Base-by-base conservation (phyloP, 1,140 invertebrate genomes). In the Lepidurus couesii region DNA sequence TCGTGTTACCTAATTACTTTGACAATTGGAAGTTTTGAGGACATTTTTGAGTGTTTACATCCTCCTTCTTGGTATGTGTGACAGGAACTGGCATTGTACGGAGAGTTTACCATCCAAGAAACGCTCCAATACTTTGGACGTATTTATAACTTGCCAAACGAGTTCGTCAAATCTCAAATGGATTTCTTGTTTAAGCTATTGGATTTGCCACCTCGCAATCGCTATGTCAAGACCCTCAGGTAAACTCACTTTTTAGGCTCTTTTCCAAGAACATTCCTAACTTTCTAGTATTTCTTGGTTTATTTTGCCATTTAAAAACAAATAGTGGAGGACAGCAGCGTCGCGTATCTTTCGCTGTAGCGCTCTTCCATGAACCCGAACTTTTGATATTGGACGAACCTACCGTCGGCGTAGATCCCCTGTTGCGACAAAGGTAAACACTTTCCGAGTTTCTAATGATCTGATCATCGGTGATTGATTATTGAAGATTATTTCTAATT, bases 91-190 rank as follows among this genome's bases (percentile, higher is more conserved):
- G 96, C 96, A 0, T 86, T 98, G 0, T 98, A 96, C 84, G 93
- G 93, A 1, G 95, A 98, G 85, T 97, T 98, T 85, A 94, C 95
- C 0, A 98, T 98, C 80, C 89, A 90, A 79, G 97, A 98, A 84
- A 98, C 95, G 0, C 92, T 98, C 90, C 91, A 93, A 87, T 98
- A 97, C 84, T 98, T 98, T 85, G 96, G 96, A n/a, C 93, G 94
- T 89, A 92, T 98, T 81, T 95, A 96, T 83, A 93, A 94, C 77
- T 96, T 98, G 94, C 87, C 89, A 81, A 91, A 91, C 5, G 84
- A 87, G 42, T 91, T 94, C 84, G 94, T 97, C 78, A 86, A 89
- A 24, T 91, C 93, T 80, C 89, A 95, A 82, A 89, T 95, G 79
- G 89, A 92, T 79, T 98, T 98, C 86, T 87, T 98, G 4, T 84